A percentile compares a stretch with the other conserved stretches of the same genome.
Evolutionary conservation across 2,797 vertebrate genomes (phyloP).

Genomic region (Gila robusta): DNA sequence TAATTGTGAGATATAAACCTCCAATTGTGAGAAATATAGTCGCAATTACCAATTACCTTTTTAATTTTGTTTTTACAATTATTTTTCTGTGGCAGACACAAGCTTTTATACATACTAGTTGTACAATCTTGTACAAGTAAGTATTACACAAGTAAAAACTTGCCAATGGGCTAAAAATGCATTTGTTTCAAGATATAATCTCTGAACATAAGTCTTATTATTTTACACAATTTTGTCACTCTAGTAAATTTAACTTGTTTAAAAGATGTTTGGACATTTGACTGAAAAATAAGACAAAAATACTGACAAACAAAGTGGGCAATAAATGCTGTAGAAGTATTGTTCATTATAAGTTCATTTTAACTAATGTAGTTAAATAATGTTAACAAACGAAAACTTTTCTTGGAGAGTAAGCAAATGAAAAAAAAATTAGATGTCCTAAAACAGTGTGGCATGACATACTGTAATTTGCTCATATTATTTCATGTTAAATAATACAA

Average conservation of each 20-base stretch:
- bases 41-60: neutral
- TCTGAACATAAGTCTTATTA: neutral
- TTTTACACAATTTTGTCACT: neutral
- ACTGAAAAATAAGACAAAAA: neutral
- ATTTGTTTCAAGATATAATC: neutral
- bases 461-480: neutral
- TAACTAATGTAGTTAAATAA: neutral
- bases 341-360: neutral
- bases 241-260: neutral
- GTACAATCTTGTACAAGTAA: neutral
- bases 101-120: neutral
- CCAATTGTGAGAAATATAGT: too few relatives aligned
- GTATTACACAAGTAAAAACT: neutral
- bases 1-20: neutral
- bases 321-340: neutral
- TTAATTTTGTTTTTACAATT: neutral
- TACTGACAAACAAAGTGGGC: neutral
- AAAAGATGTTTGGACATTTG: neutral
- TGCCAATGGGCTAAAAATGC: neutral
- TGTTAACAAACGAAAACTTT: neutral
- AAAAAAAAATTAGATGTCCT: neutral
- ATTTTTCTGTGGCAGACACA: neutral
- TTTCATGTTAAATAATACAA: neutral
- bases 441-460: neutral
- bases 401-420: neutral